A percentile compares a stretch with the other conserved stretches of the same genome.
Evolutionary conservation across 2,113 vertebrate genomes (phyloP).

Genomic region (Nycticryphes semicollaris): DNA sequence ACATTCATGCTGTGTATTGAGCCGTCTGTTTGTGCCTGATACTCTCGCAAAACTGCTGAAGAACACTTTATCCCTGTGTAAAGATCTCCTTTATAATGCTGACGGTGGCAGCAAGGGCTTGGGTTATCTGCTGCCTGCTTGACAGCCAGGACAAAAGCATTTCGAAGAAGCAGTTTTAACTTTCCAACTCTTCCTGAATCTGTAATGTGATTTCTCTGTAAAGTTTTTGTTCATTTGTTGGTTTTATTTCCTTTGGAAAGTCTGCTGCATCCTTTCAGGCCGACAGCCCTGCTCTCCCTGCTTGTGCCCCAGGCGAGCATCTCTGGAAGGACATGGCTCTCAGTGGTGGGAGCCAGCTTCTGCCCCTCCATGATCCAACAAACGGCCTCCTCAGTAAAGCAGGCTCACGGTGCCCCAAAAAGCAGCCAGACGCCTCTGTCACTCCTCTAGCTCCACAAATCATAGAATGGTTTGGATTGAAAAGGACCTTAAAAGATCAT

Average conservation of each 20-base stretch:
- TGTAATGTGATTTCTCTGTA: neutral
- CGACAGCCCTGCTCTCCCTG: rapidly evolving
- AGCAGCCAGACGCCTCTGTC: no score
- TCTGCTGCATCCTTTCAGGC: neutral
- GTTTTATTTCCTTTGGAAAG: neutral
- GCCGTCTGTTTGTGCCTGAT: neutral
- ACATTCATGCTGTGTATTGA: neutral
- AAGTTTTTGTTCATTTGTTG: no score
- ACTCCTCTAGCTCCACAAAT: neutral
- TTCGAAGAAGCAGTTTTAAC: neutral
- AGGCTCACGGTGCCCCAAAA: neutral
- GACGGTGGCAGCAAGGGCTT: rapidly evolving
- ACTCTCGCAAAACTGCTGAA: neutral
- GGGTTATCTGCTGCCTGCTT: neutral
- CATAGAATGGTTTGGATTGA: no score
- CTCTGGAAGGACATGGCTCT: neutral
- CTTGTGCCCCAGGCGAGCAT: neutral
- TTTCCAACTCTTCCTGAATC: neutral
- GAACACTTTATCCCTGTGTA: neutral
- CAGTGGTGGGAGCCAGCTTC: rapidly evolving
- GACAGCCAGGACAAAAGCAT: neutral
- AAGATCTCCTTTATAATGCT: neutral
- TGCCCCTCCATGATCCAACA: neutral
- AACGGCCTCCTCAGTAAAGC: neutral
- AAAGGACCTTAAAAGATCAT: no score